phyloP scores from a whole-genome alignment of 1,140 invertebrate genomes.

The Dinoponera quadriceps region DNA sequence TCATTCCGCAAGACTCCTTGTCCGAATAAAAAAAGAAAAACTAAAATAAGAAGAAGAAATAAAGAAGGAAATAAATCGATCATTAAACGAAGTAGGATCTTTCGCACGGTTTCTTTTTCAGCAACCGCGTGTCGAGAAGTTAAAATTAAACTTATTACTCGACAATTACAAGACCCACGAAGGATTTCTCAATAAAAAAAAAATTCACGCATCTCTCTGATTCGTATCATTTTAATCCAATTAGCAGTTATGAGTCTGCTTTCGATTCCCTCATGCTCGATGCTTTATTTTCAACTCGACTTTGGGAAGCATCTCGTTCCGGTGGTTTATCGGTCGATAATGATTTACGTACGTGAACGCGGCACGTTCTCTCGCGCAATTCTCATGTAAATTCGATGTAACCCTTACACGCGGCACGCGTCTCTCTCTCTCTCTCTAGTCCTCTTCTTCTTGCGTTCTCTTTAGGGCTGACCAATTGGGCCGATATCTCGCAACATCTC shows the following conservation, averaged over 20 bases:
- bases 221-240: neutral
- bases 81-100: neutral
- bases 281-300: neutral
- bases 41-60: too few species aligned
- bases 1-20: neutral
- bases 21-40: too few species aligned
- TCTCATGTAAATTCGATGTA: constrained; percentile 37
- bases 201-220: neutral
- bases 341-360: neutral
- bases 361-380: neutral
- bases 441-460: neutral
- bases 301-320: neutral
- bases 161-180: neutral
- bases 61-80: too few species aligned
- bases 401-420: constrained; percentile 33
- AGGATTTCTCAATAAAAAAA: neutral
- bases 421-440: neutral
- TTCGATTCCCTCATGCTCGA: too few species aligned
- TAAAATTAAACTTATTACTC: neutral
- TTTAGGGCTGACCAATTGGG: constrained; percentile 19
- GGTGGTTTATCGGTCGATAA: neutral
- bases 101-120: neutral
- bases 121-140: neutral
- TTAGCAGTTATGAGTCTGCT: neutral
- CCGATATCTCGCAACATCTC: constrained; percentile 33